These are phyloP conservation scores for Enteromius trimaculatus DNA, from an alignment of 2,797 vertebrate genomes.

Conservation along the genomic window DNA sequence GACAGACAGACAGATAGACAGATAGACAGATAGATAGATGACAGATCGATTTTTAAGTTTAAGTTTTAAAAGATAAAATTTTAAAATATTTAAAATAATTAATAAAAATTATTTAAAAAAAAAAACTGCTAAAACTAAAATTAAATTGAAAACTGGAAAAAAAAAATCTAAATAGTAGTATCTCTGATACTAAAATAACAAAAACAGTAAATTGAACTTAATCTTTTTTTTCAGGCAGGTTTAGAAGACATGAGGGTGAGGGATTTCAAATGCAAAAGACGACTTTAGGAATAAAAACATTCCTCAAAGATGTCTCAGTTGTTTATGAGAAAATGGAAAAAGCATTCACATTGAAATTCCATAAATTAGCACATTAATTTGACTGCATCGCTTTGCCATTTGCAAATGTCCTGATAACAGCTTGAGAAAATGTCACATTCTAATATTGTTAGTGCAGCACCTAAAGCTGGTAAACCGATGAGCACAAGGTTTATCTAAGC, in stretches of 20 bases:
- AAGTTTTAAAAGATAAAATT: no score
- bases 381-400: conserved; percentile 61
- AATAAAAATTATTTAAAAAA: background rate
- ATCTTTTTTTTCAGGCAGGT: no score
- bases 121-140: background rate
- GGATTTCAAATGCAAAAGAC: background rate
- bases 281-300: background rate
- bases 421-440: conserved; percentile 42
- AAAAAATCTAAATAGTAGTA: no score
- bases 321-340: background rate
- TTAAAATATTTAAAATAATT: background rate
- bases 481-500: conserved; percentile 53
- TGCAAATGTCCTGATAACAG: conserved; percentile 46
- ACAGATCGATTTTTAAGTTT: no score
- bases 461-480: background rate
- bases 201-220: no score
- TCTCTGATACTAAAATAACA: background rate
- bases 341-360: conserved; percentile 11
- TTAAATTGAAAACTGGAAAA: background rate
- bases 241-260: background rate
- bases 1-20: no score
- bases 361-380: conserved; percentile 58
- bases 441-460: conserved; percentile 59
- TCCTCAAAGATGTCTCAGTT: background rate
- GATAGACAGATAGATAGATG: no score